Evolutionary conservation across 2,888 invertebrate species (phyloP).

Genomic region (Pantelozetes paolii): DNA sequence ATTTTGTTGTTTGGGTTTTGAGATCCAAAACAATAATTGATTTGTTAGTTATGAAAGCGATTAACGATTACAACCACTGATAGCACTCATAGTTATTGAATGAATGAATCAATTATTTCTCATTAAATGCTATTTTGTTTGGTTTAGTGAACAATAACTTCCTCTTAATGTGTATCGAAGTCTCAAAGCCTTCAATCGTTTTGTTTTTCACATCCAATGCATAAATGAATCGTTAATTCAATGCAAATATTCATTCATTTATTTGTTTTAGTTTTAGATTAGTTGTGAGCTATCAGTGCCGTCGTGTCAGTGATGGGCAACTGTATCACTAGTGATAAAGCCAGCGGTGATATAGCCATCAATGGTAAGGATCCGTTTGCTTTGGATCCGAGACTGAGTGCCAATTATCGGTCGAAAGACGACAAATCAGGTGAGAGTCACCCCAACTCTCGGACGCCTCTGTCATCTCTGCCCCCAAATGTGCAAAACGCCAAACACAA

Average conservation of each 20-base stretch:
- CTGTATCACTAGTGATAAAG: slow-evolving; percentile 21
- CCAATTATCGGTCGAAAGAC: slow-evolving; percentile 26
- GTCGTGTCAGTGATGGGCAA: slow-evolving; percentile 17
- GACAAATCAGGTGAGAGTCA: slow-evolving; percentile 12
- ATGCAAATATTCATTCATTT: too few species aligned
- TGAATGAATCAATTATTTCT: slow-evolving; percentile 2
- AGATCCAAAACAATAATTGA: too few species aligned
- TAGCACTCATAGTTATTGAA: neutral
- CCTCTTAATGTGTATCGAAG: too few species aligned
- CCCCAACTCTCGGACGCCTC: neutral
- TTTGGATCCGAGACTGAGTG: slow-evolving; percentile 19
- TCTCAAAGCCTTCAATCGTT: too few species aligned
- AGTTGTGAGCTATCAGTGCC: neutral
- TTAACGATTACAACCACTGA: neutral
- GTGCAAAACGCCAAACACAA: neutral
- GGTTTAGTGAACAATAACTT: too few species aligned
- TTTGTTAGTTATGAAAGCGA: neutral
- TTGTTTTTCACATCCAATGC: too few species aligned
- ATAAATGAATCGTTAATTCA: too few species aligned
- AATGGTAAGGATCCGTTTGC: slow-evolving; percentile 22
- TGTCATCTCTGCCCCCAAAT: neutral
- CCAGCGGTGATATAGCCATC: slow-evolving; percentile 19
- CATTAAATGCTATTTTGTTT: neutral
- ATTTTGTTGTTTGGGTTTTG: too few species aligned
- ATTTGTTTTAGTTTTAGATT: too few species aligned